These are phyloP conservation scores for Etheostoma spectabile DNA, from an alignment of 2,113 vertebrate genomes.

Conservation along the genomic window DNA sequence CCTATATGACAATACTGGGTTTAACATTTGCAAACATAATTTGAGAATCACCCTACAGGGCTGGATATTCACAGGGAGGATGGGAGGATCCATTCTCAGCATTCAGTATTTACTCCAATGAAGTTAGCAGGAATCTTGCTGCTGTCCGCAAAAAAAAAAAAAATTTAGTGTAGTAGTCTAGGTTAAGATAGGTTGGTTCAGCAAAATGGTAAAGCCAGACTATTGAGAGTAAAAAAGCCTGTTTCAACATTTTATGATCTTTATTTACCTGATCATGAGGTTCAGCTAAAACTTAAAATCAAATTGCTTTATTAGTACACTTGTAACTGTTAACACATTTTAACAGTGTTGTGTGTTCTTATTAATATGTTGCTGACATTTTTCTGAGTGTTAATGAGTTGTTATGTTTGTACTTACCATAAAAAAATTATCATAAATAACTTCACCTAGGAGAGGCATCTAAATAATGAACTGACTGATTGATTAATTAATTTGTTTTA, in stretches of 20 bases:
- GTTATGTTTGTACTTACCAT: neutral
- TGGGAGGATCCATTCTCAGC: neutral
- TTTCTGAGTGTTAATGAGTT: neutral
- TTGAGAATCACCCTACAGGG: neutral
- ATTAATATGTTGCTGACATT: neutral
- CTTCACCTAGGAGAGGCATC: neutral
- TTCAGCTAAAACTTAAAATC: neutral
- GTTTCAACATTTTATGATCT: neutral
- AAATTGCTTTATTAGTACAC: neutral
- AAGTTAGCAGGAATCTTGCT: neutral
- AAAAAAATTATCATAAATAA: neutral
- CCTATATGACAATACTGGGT: neutral
- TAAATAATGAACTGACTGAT: neutral
- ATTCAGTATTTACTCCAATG: neutral
- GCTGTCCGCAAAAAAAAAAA: neutral
- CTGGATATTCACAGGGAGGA: neutral
- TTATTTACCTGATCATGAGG: neutral
- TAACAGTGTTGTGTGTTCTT: neutral
- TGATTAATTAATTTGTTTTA: neutral
- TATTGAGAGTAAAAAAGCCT: too few relatives aligned
- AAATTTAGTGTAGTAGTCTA: neutral
- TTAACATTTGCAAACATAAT: neutral
- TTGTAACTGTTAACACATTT: neutral
- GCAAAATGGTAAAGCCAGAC: neutral
- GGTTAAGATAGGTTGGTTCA: neutral